Evolutionary conservation across 2,888 invertebrate species (phyloP).

Genomic region (Zhuqinia jingwanae): DNA sequence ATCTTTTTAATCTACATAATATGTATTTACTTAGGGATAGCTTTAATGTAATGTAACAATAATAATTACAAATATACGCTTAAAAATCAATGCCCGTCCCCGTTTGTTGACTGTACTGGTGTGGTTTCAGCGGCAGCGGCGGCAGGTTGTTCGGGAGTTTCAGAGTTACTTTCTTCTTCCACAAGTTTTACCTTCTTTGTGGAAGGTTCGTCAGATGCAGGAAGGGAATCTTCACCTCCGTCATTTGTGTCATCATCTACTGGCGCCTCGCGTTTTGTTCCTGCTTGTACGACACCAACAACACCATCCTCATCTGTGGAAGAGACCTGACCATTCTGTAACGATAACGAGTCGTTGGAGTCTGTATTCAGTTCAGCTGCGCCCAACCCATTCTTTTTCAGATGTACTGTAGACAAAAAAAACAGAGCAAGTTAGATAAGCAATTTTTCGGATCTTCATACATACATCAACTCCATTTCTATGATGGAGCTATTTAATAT

Average conservation of each 20-base stretch:
- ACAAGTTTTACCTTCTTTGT: slow-evolving; percentile 76
- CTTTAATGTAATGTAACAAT: slow-evolving; percentile 26
- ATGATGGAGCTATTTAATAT: background rate
- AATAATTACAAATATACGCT: slow-evolving; percentile 42
- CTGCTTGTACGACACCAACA: slow-evolving; percentile 8
- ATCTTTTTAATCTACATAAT: slow-evolving; percentile 22
- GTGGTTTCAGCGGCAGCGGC: slow-evolving; percentile 34
- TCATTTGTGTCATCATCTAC: slow-evolving; percentile 62
- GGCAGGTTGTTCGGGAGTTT: slow-evolving; percentile 51
- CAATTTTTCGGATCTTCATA: too few species aligned
- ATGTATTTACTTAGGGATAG: slow-evolving; percentile 19
- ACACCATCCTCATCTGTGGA: slow-evolving; percentile 61
- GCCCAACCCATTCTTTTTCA: slow-evolving; percentile 67
- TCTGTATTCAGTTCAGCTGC: slow-evolving; percentile 59
- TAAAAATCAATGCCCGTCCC: slow-evolving; percentile 68
- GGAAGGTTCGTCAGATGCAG: slow-evolving; percentile 65
- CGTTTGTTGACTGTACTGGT: slow-evolving; percentile 67
- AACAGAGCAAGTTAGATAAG: background rate
- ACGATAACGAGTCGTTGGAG: slow-evolving; percentile 67
- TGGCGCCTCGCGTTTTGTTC: slow-evolving; percentile 62
- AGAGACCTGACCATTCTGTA: slow-evolving; percentile 68
- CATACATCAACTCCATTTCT: too few species aligned
- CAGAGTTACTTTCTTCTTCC: slow-evolving; percentile 48
- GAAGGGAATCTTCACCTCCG: slow-evolving; percentile 46
- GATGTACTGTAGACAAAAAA: slow-evolving; percentile 54